Conservation (phyloP, 2,888 invertebrate genomes). For the Cancer borealis region DNA sequence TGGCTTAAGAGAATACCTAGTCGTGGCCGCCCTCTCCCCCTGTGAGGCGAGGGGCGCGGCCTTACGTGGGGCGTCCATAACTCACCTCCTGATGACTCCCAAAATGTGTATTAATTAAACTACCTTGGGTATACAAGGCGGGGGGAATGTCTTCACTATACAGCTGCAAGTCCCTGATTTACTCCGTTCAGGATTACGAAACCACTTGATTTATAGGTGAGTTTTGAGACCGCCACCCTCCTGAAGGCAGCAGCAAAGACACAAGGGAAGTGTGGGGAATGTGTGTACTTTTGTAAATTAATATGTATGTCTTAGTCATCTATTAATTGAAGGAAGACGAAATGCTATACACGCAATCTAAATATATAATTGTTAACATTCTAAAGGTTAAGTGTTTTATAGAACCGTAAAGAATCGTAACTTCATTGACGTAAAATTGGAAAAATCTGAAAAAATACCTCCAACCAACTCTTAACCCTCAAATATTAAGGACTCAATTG, state of each 20-base stretch:
- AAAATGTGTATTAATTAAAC: slow-evolving; percentile 40
- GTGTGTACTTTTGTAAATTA: neutral
- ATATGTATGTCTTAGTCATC: neutral
- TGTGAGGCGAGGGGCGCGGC: slow-evolving; percentile 24
- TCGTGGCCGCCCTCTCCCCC: neutral
- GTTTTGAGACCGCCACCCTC: neutral
- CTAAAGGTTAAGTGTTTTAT: neutral
- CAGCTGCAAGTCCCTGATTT: slow-evolving; percentile 13
- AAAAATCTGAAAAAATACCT: neutral
- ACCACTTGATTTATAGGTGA: slow-evolving; percentile 9
- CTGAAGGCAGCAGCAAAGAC: slow-evolving; percentile 3
- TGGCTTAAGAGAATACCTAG: slow-evolving; percentile 38
- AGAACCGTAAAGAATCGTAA: neutral
- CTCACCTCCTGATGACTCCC: slow-evolving; percentile 21
- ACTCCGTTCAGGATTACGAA: slow-evolving; percentile 37
- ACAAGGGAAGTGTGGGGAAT: neutral
- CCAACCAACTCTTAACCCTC: neutral
- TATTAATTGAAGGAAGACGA: neutral
- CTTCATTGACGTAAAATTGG: neutral
- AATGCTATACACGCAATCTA: neutral
- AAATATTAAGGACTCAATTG: neutral
- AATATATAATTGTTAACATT: neutral
- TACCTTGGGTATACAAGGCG: slow-evolving; percentile 15
- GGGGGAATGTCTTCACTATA: slow-evolving; percentile 35
- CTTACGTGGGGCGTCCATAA: slow-evolving; percentile 15